phyloP scores from a whole-genome alignment of 2,113 vertebrate species.

The Triplophysa rosa region DNA sequence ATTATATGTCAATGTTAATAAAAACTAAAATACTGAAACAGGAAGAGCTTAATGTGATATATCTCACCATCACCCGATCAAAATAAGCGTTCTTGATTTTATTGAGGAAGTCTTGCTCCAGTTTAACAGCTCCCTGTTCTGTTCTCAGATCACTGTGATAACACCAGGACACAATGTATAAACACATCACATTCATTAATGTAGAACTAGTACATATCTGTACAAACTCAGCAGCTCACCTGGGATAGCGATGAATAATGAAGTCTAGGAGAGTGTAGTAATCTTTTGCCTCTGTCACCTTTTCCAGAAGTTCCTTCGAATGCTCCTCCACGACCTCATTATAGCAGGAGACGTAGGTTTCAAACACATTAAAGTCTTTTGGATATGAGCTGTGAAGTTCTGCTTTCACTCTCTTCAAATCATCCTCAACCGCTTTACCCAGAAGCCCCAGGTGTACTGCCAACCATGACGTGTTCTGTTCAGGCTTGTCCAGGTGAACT shows the following conservation, averaged over 20 bases:
- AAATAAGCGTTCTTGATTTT: conserved; percentile 26
- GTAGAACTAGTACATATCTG: background rate
- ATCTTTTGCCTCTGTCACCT: conserved; percentile 64
- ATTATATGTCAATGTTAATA: too few relatives aligned
- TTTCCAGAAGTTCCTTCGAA: conserved; percentile 61
- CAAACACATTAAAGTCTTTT: conserved; percentile 69
- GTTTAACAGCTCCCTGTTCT: conserved; percentile 5
- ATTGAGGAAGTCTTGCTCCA: conserved; percentile 19
- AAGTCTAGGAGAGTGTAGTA: conserved; percentile 68
- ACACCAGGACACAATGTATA: background rate
- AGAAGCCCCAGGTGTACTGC: conserved; percentile 68
- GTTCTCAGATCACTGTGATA: conserved; percentile 45
- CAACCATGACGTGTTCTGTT: conserved; percentile 67
- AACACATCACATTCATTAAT: background rate
- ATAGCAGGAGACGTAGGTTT: conserved; percentile 68
- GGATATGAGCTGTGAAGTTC: conserved; percentile 68
- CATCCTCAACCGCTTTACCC: conserved; percentile 65
- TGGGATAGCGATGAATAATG: conserved; percentile 66
- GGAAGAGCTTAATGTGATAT: background rate
- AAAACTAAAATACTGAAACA: too few relatives aligned
- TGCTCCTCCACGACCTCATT: conserved; percentile 62
- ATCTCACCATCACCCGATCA: conserved; percentile 36
- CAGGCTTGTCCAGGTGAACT: conserved; percentile 54
- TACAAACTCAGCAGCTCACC: conserved; percentile 58
- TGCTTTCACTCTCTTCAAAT: conserved; percentile 66